phyloP scores from a whole-genome alignment of 2,113 vertebrate species.

The Elgaria multicarinata region DNA sequence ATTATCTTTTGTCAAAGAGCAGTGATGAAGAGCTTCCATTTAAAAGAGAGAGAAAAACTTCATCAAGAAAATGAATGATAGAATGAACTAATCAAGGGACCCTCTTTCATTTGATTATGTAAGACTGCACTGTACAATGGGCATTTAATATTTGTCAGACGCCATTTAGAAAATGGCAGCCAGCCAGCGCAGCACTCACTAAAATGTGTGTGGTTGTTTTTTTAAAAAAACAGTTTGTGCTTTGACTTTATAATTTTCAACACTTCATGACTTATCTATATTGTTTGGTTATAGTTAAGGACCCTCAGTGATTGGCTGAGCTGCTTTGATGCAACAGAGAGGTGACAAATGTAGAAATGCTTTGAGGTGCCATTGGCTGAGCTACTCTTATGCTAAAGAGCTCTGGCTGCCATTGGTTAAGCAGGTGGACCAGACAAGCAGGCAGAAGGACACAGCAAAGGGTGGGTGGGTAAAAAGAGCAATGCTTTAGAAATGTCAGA shows the following conservation, averaged over 20 bases:
- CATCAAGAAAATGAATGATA: not conserved
- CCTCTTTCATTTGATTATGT: constrained; percentile 16
- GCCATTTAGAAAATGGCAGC: not conserved
- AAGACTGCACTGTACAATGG: not conserved
- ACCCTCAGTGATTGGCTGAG: not conserved
- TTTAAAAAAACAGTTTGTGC: not conserved
- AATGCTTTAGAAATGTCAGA: not conserved
- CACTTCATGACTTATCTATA: not conserved
- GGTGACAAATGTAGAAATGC: not conserved
- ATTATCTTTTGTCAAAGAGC: constrained; percentile 21
- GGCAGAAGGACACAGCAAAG: not conserved
- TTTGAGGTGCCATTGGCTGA: not conserved
- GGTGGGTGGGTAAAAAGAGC: not conserved
- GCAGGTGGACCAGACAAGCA: no score
- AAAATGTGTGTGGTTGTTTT: not conserved
- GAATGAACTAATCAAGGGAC: constrained; percentile 2
- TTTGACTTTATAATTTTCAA: not conserved
- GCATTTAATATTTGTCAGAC: not conserved
- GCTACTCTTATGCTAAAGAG: not conserved
- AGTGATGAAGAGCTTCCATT: not conserved
- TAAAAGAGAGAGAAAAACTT: not conserved
- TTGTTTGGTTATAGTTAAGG: not conserved
- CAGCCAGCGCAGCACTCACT: not conserved
- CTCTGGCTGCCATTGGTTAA: not conserved
- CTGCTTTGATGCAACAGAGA: not conserved